A percentile compares a stretch with the other conserved stretches of the same genome.
phyloP scores from a whole-genome alignment of 1,140 invertebrate species.

The Rhynchophorus ferrugineus region DNA sequence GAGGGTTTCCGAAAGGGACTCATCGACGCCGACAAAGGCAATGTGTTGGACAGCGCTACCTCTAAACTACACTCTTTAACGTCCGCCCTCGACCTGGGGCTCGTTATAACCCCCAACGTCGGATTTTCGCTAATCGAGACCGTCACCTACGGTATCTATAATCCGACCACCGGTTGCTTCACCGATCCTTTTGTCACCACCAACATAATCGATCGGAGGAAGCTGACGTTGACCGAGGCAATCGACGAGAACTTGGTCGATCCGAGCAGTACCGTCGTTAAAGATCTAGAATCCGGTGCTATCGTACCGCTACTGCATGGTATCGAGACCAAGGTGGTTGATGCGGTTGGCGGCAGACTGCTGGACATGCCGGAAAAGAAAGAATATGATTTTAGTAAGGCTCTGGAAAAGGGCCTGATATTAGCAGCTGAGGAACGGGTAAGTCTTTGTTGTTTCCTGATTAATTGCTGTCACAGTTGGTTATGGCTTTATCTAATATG shows the following conservation, averaged over 20 bases:
- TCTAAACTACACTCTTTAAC: constrained; percentile 69
- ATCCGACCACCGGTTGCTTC: constrained; percentile 68
- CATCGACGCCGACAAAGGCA: constrained; percentile 79
- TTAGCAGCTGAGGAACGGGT: constrained; percentile 87
- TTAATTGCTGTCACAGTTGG: background rate
- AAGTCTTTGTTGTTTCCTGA: constrained; percentile 48
- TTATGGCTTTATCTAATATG: constrained; percentile 5
- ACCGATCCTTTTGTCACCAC: constrained; percentile 69
- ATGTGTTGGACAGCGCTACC: constrained; percentile 71
- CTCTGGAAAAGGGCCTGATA: constrained; percentile 76
- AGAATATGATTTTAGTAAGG: constrained; percentile 76
- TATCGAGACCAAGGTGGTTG: constrained; percentile 65
- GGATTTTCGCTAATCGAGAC: constrained; percentile 75
- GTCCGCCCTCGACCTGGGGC: constrained; percentile 65
- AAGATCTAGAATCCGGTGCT: constrained; percentile 66
- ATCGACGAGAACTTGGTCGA: constrained; percentile 73
- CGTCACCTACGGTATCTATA: constrained; percentile 75
- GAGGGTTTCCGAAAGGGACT: constrained; percentile 80
- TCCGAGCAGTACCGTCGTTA: constrained; percentile 74
- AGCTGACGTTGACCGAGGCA: constrained; percentile 67
- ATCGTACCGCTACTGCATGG: constrained; percentile 72
- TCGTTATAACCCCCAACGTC: constrained; percentile 67
- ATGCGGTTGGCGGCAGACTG: constrained; percentile 64
- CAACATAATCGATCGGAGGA: constrained; percentile 57
- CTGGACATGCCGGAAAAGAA: constrained; percentile 53